These are phyloP conservation scores for Onychomys arenicola DNA, from an alignment of 2,797 vertebrate genomes.

Conservation along the genomic window DNA sequence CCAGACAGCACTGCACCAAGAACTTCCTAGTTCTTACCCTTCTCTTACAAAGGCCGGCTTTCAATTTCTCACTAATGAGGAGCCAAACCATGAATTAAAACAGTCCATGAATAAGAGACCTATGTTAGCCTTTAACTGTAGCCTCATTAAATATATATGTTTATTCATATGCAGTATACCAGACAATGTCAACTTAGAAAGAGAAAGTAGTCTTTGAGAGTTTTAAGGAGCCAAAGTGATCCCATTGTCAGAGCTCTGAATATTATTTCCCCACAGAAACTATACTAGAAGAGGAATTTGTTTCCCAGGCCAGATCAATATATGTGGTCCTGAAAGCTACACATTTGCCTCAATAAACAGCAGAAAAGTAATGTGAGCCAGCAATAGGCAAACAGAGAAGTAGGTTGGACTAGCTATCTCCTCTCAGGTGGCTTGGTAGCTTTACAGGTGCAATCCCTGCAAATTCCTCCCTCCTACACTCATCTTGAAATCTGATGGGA, in stretches of 20 bases:
- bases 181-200: conserved; percentile 54
- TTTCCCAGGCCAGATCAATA: conserved; percentile 17
- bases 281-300: neutral
- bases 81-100: conserved; percentile 47
- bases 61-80: neutral
- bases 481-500: neutral
- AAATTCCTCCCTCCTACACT: neutral
- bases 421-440: neutral
- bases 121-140: conserved; percentile 37
- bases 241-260: neutral
- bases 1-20: neutral
- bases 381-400: conserved; percentile 24
- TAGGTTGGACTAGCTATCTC: neutral
- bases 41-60: conserved; percentile 27
- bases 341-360: conserved; percentile 4
- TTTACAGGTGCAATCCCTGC: neutral
- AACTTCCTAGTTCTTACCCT: neutral
- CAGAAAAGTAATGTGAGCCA: neutral
- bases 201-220: conserved; percentile 7
- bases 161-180: conserved; percentile 23
- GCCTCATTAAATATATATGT: neutral
- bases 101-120: conserved; percentile 45
- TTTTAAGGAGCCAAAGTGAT: conserved; percentile 11
- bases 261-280: conserved; percentile 57
- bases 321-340: neutral